phyloP scores from a whole-genome alignment of 2,888 invertebrate genomes.

The Agrilus mali region DNA sequence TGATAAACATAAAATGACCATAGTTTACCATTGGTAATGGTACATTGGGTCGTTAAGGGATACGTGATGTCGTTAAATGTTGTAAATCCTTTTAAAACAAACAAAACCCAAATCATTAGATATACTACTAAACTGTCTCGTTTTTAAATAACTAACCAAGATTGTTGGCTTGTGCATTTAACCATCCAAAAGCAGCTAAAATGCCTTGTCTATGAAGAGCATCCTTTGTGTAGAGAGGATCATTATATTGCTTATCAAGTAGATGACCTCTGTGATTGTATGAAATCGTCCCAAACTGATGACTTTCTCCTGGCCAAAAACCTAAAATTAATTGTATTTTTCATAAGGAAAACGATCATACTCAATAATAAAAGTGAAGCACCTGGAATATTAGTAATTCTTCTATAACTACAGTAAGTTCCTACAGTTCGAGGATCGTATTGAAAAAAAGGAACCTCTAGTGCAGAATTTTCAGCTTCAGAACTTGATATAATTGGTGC shows the following conservation, averaged over 20 bases:
- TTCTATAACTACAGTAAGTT: slow-evolving; percentile 39
- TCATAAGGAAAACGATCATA: too few relatives aligned
- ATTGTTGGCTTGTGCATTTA: slow-evolving; percentile 65
- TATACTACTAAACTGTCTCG: too few relatives aligned
- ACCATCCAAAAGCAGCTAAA: slow-evolving; percentile 67
- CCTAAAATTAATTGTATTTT: slow-evolving; percentile 38
- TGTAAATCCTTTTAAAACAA: slow-evolving; percentile 44
- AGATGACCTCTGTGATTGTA: slow-evolving; percentile 57
- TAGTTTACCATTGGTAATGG: slow-evolving; percentile 75
- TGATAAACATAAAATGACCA: slow-evolving; percentile 88
- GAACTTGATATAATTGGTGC: slow-evolving; percentile 45
- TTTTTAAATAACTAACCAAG: slow-evolving; percentile 41
- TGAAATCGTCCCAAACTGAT: slow-evolving; percentile 67
- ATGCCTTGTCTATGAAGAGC: slow-evolving; percentile 64
- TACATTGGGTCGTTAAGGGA: slow-evolving; percentile 78
- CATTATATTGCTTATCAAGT: slow-evolving; percentile 37
- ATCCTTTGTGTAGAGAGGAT: slow-evolving; percentile 42
- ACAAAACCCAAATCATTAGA: too few relatives aligned
- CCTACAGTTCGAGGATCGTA: slow-evolving; percentile 52
- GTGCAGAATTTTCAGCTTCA: slow-evolving; percentile 43
- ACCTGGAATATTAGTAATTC: slow-evolving; percentile 65
- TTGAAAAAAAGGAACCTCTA: slow-evolving; percentile 44
- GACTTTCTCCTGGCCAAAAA: slow-evolving; percentile 70
- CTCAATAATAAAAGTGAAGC: slow-evolving; percentile 10
- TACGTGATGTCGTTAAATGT: slow-evolving; percentile 83